These are phyloP conservation scores for Quadroppia sp. DNA, from an alignment of 2,888 invertebrate species.

Conservation along the genomic window DNA sequence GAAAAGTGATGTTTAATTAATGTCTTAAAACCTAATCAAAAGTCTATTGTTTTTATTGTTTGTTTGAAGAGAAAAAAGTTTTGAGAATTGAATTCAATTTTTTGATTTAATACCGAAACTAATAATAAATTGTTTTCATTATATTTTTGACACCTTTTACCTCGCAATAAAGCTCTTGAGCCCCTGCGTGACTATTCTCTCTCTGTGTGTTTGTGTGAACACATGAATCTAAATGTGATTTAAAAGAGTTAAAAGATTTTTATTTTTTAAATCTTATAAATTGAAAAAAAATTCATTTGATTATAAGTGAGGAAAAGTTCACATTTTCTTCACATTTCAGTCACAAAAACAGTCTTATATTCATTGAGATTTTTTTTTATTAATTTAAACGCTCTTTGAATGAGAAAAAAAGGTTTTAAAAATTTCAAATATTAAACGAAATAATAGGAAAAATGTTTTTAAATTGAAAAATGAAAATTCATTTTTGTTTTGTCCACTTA, in stretches of 20 bases:
- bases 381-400: no score
- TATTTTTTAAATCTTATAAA: neutral
- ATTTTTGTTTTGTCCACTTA: neutral
- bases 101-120: neutral
- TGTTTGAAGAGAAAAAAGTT: neutral
- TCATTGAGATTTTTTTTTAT: no score
- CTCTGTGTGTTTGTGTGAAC: no score
- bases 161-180: neutral
- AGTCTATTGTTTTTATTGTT: neutral
- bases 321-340: neutral
- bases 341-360: no score
- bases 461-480: no score
- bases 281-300: neutral
- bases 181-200: neutral
- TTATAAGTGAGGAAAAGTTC: no score
- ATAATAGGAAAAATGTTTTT: no score
- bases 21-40: neutral
- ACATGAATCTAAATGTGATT: neutral
- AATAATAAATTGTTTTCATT: neutral
- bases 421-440: no score
- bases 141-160: neutral
- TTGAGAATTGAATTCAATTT: neutral
- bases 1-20: neutral
- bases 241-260: neutral
- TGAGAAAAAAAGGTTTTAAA: no score